Evolutionary conservation across 1,140 invertebrate genomes (phyloP).

Genomic region (Papilio polytes): DNA sequence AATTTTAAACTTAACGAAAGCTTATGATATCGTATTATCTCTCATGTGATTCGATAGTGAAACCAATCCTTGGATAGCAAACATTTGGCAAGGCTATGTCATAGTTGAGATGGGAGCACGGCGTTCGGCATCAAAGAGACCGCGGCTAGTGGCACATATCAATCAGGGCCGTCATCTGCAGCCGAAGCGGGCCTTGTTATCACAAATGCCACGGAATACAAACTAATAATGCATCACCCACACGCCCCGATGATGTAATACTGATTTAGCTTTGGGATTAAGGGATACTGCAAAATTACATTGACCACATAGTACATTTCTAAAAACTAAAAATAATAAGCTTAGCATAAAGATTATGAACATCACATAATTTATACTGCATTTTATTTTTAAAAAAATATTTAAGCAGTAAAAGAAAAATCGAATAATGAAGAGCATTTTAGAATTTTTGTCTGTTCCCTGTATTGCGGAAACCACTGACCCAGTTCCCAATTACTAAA

Average conservation of each 20-base stretch:
- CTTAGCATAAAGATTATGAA: too few species aligned
- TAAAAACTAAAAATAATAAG: too few species aligned
- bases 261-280: conserved; percentile 14
- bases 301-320: neutral
- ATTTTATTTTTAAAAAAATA: neutral
- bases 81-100: neutral
- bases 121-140: conserved; percentile 1
- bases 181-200: conserved; percentile 26
- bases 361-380: too few species aligned
- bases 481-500: conserved; percentile 5
- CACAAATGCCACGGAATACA: neutral
- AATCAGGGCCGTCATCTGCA: conserved; percentile 30
- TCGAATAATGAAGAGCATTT: conserved; percentile 1
- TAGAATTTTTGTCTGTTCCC: conserved; percentile 11
- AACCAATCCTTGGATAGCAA: neutral
- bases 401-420: neutral
- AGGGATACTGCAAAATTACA: neutral
- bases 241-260: conserved; percentile 24
- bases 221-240: conserved; percentile 22
- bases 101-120: neutral
- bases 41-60: neutral
- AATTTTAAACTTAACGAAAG: neutral
- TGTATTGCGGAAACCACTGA: conserved; percentile 10
- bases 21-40: neutral
- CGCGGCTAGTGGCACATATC: conserved; percentile 15